These are phyloP conservation scores for Stenodera caucasica DNA, from an alignment of 2,888 invertebrate genomes.

Conservation along the genomic window DNA sequence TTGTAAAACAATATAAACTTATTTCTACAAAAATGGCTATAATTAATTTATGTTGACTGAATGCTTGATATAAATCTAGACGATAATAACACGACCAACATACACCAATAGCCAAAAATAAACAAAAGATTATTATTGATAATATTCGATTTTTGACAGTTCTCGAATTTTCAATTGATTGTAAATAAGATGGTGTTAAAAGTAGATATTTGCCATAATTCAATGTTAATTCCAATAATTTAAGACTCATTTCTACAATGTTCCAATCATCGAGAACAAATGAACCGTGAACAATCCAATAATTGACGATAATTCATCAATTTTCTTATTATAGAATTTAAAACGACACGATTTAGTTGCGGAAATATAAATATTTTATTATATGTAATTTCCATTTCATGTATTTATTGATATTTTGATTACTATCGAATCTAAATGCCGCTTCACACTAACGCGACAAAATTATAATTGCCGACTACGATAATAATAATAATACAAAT, in stretches of 20 bases:
- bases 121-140: neutral
- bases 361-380: no score
- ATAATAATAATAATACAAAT: no score
- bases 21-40: neutral
- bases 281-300: no score
- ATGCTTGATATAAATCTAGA: neutral
- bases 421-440: no score
- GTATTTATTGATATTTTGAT: no score
- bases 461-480: no score
- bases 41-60: constrained; percentile 3
- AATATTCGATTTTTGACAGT: neutral
- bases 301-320: no score
- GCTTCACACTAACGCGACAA: no score
- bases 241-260: neutral
- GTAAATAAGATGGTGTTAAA: neutral
- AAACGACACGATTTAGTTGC: no score
- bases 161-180: neutral
- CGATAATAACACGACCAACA: neutral
- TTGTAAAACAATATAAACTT: neutral
- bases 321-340: no score
- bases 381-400: no score
- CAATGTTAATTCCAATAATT: neutral
- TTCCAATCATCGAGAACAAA: no score
- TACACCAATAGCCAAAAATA: neutral
- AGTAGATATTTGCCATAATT: neutral